Evolutionary conservation across 2,113 vertebrate genomes (phyloP).

Genomic region (Copsychus sechellarum): DNA sequence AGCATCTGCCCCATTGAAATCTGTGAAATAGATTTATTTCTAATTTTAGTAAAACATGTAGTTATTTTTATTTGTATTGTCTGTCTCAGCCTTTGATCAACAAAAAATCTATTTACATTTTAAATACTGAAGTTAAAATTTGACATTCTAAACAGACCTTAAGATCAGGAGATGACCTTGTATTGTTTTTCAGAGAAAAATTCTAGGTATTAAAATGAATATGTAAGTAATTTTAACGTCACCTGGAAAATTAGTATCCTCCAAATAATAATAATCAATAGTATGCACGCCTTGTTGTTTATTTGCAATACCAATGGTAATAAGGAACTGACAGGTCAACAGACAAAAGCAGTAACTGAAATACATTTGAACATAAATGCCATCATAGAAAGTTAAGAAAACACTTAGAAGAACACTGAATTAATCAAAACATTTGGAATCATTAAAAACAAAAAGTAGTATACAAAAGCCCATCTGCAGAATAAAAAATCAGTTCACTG

Average conservation of each 20-base stretch:
- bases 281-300: background rate
- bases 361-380: background rate
- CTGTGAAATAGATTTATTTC: slow-evolving; percentile 70
- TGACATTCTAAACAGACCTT: background rate
- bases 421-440: background rate
- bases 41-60: background rate
- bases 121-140: background rate
- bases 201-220: background rate
- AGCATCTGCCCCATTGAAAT: slow-evolving; percentile 99
- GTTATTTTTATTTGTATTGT: background rate
- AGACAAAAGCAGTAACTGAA: background rate
- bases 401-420: background rate
- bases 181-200: background rate
- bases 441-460: background rate
- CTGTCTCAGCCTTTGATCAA: background rate
- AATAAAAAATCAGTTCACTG: background rate
- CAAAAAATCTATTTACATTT: background rate
- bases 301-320: background rate
- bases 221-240: background rate
- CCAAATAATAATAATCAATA: background rate
- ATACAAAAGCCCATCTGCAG: background rate
- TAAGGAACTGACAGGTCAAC: background rate
- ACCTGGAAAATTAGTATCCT: background rate
- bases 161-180: background rate
- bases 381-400: background rate